These are phyloP conservation scores for Ceratosolen fusciceps DNA, from an alignment of 1,140 invertebrate genomes.

Conservation along the genomic window DNA sequence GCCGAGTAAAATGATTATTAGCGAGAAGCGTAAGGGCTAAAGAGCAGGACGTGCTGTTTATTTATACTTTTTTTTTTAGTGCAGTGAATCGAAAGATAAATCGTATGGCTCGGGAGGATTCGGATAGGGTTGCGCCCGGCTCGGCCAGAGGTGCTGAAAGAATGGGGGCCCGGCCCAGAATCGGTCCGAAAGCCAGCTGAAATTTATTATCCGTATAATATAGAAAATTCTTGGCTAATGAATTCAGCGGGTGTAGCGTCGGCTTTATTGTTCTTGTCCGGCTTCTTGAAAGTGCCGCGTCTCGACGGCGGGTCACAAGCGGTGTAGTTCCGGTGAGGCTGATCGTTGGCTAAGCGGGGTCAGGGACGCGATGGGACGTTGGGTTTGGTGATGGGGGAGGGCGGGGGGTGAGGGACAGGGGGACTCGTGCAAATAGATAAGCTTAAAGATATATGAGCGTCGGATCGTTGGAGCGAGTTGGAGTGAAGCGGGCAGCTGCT, in stretches of 20 bases:
- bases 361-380: neutral
- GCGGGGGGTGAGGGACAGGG: neutral
- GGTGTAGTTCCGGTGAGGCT: neutral
- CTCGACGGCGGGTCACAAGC: no score
- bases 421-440: neutral
- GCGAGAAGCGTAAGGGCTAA: no score
- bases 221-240: neutral
- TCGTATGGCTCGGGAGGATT: no score
- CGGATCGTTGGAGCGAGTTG: neutral
- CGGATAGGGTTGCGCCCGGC: no score
- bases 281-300: neutral
- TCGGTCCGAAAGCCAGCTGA: neutral
- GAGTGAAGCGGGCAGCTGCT: neutral
- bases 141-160: no score
- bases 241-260: neutral
- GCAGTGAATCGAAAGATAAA: no score
- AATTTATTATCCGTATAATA: slow-evolving; percentile 8
- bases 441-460: no score
- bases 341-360: neutral
- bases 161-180: no score
- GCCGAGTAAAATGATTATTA: no score
- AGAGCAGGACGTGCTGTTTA: no score
- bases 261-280: neutral
- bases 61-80: no score
- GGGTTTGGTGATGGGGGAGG: neutral